phyloP scores from a whole-genome alignment of 2,797 vertebrate genomes.

The Pagetopsis macropterus region DNA sequence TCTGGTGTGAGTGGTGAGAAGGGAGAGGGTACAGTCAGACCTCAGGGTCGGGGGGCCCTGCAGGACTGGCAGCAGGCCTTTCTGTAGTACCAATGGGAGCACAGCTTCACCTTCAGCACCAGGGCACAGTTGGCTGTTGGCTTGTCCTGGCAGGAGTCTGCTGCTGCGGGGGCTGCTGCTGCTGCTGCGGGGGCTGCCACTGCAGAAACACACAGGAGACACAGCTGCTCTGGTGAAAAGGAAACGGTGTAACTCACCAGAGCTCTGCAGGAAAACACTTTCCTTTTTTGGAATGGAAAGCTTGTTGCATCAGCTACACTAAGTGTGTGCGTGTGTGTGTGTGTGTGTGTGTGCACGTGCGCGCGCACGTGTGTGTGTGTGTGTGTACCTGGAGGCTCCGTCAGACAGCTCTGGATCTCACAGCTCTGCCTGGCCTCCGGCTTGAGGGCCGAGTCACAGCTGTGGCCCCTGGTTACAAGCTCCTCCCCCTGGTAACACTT shows the following conservation, averaged over 20 bases:
- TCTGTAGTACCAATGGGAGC: constrained; percentile 90
- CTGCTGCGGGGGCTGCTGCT: constrained; percentile 28
- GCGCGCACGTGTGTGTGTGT: constrained; percentile 28
- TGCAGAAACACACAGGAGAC: constrained; percentile 11
- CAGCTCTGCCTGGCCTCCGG: constrained; percentile 85
- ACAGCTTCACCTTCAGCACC: constrained; percentile 89
- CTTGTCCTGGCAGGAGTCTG: constrained; percentile 87
- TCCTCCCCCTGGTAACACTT: constrained; percentile 89
- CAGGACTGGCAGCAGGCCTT: constrained; percentile 89
- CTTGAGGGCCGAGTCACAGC: constrained; percentile 82
- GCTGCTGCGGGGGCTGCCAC: constrained; percentile 40
- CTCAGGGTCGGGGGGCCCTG: constrained; percentile 78
- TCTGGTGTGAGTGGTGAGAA: constrained; percentile 47
- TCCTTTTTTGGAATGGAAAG: not conserved
- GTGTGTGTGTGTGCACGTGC: too few species aligned
- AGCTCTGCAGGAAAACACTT: not conserved
- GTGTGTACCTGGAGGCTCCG: constrained; percentile 83
- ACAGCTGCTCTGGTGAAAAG: not conserved
- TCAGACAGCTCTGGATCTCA: constrained; percentile 84
- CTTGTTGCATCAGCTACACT: constrained; percentile 12
- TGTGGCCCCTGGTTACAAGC: constrained; percentile 80
- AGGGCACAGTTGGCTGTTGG: constrained; percentile 84
- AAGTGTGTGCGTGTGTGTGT: too few species aligned
- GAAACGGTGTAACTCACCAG: not conserved
- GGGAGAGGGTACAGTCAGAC: constrained; percentile 30